Evolutionary conservation across 2,888 invertebrate species (phyloP).

Genomic region (Steinernema scapterisci): DNA sequence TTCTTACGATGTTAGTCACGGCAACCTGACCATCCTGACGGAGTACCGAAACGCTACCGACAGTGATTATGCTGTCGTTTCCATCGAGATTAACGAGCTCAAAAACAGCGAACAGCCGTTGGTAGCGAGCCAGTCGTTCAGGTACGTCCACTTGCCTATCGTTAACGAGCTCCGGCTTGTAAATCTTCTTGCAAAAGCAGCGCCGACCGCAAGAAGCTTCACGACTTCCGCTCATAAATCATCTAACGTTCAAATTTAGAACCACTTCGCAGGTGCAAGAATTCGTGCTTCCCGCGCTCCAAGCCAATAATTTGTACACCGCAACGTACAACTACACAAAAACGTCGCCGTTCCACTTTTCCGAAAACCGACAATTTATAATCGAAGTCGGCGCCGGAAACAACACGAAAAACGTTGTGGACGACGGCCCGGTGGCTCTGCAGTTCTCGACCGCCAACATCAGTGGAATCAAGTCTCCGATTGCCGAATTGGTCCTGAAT

Average conservation of each 20-base stretch:
- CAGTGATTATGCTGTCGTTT: background rate
- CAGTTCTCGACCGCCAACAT: constrained; percentile 19
- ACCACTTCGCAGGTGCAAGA: background rate
- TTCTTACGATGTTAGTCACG: constrained; percentile 15
- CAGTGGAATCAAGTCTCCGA: background rate
- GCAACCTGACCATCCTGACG: constrained; percentile 41
- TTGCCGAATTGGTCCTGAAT: background rate
- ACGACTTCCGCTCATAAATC: background rate
- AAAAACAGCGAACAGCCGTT: constrained; percentile 14
- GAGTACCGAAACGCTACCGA: constrained; percentile 39
- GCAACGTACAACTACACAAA: constrained; percentile 63
- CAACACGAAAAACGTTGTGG: background rate
- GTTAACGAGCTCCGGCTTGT: background rate
- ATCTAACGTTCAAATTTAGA: background rate
- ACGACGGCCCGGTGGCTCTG: background rate
- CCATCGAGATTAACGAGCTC: constrained; percentile 3
- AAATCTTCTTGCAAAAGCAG: background rate
- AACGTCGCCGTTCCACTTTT: constrained; percentile 47
- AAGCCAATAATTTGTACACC: constrained; percentile 58
- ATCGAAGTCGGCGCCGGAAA: constrained; percentile 37
- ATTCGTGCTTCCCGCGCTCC: constrained; percentile 53
- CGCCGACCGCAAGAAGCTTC: too few species aligned
- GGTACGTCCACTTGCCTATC: too few species aligned
- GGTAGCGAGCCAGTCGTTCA: background rate
- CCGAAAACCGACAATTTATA: constrained; percentile 46